Evolutionary conservation across 2,797 vertebrate species (phyloP).

Genomic region (Sternotherus odoratus): DNA sequence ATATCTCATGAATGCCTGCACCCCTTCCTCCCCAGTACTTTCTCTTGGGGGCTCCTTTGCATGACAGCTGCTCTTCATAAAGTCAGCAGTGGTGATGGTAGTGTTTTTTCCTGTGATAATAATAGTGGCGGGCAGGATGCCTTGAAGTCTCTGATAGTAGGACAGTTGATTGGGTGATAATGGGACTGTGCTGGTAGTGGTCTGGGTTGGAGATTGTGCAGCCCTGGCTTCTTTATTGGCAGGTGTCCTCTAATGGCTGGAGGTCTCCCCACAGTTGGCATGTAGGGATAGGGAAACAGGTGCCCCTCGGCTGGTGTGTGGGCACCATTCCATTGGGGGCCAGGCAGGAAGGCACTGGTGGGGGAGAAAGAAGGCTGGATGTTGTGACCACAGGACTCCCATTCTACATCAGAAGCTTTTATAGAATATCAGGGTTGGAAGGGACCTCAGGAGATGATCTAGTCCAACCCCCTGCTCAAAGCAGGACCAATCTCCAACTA

Average conservation of each 20-base stretch:
- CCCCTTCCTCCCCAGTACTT: background rate
- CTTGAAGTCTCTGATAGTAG: background rate
- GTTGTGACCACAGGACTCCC: background rate
- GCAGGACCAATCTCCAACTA: too few relatives aligned
- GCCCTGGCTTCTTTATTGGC: background rate
- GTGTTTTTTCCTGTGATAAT: background rate
- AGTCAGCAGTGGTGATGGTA: background rate
- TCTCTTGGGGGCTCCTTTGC: fast-evolving
- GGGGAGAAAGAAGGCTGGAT: background rate
- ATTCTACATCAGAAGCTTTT: background rate
- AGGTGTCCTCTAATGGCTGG: background rate
- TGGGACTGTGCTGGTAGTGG: background rate
- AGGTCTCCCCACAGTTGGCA: background rate
- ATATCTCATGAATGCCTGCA: background rate
- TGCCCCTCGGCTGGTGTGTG: background rate
- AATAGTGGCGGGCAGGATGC: background rate
- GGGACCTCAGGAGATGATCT: too few relatives aligned
- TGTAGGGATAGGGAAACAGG: background rate
- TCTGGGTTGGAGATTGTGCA: background rate
- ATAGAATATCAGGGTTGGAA: too few relatives aligned
- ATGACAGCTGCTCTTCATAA: background rate
- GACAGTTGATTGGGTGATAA: background rate
- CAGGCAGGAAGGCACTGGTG: background rate
- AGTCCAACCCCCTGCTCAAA: too few relatives aligned
- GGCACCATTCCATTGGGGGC: background rate